phyloP scores from a whole-genome alignment of 1,140 invertebrate species.

The Zaprionus africanus region DNA sequence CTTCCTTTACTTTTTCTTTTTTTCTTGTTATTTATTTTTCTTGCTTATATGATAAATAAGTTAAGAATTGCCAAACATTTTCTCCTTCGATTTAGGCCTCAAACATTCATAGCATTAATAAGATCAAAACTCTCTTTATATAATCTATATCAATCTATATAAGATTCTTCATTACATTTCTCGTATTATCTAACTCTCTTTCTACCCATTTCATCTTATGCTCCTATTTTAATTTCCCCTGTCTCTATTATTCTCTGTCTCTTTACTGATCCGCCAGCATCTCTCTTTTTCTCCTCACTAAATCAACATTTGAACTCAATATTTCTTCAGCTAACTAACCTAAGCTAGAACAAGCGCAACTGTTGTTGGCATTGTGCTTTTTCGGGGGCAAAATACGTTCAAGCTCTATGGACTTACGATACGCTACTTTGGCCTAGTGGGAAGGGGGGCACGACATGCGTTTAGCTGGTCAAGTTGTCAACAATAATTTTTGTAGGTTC shows the following conservation, averaged over 20 bases:
- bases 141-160: no score
- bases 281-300: not conserved
- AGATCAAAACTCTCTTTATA: no score
- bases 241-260: not conserved
- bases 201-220: not conserved
- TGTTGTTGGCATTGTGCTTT: not conserved
- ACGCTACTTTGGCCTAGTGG: not conserved
- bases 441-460: not conserved
- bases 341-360: not conserved
- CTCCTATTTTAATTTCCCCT: no score
- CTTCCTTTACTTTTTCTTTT: no score
- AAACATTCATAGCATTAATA: no score
- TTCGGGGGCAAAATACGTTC: not conserved
- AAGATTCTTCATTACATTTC: no score
- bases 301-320: constrained; percentile 2
- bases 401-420: not conserved
- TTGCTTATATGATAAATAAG: no score
- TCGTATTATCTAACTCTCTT: not conserved
- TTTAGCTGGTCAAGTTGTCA: constrained; percentile 26
- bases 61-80: no score
- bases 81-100: no score
- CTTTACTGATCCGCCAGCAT: not conserved
- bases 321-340: constrained; percentile 2
- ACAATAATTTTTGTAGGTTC: constrained; percentile 53
- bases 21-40: no score